These are phyloP conservation scores for Falcunculus frontatus DNA, from an alignment of 2,113 vertebrate genomes.

Conservation along the genomic window DNA sequence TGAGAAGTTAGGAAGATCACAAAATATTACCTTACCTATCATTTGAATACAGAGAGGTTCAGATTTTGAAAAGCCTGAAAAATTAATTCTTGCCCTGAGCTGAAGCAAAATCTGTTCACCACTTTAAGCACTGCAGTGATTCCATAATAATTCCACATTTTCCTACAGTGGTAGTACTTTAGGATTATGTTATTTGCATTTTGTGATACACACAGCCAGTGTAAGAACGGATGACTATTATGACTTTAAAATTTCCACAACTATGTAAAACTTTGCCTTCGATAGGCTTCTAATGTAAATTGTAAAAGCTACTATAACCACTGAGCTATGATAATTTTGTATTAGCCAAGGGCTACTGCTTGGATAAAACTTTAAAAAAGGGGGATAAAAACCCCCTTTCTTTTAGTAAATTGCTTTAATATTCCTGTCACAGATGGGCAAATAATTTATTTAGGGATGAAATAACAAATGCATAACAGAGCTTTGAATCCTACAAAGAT, in stretches of 20 bases:
- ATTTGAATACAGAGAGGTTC: not conserved
- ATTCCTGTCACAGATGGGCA: not conserved
- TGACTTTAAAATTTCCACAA: not conserved
- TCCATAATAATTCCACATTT: not conserved
- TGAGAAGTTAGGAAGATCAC: not conserved
- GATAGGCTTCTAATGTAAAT: not conserved
- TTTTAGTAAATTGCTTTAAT: not conserved
- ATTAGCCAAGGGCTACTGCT: not conserved
- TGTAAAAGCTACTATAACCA: not conserved
- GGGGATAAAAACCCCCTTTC: accelerated
- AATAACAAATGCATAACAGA: not conserved
- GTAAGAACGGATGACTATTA: not conserved
- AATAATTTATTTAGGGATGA: not conserved
- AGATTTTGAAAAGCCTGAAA: not conserved
- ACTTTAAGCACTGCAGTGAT: not conserved
- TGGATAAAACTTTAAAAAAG: not conserved
- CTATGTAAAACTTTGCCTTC: not conserved
- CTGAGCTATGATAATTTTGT: not conserved
- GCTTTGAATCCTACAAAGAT: not conserved
- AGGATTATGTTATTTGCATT: not conserved
- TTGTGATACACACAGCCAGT: not conserved
- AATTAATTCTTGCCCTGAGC: not conserved
- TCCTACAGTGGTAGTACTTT: not conserved
- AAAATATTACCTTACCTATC: not conserved
- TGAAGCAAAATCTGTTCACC: not conserved